Evolutionary conservation across 2,113 vertebrate genomes (phyloP).

Genomic region (Hipposideros armiger): DNA sequence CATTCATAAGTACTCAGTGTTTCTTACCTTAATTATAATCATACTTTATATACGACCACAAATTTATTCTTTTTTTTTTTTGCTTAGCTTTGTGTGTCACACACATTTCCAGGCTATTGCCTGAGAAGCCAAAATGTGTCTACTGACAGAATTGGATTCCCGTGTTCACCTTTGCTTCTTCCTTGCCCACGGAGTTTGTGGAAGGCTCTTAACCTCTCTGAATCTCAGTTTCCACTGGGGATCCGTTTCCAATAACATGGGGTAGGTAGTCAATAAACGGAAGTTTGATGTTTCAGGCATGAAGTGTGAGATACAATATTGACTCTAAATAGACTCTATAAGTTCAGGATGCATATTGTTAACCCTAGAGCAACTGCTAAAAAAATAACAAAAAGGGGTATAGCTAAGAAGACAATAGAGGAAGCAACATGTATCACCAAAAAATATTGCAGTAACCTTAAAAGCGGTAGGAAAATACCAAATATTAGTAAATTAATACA

Average conservation of each 20-base stretch:
- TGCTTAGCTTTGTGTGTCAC: background rate
- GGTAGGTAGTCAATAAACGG: background rate
- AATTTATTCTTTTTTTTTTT: background rate
- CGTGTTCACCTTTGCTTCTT: background rate
- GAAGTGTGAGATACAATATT: background rate
- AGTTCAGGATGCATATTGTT: background rate
- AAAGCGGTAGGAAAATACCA: background rate
- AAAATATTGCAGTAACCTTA: background rate
- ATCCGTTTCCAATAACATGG: background rate
- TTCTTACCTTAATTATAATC: background rate
- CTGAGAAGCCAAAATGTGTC: background rate
- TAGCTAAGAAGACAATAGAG: background rate
- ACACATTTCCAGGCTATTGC: slow-evolving; percentile 5
- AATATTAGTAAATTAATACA: background rate
- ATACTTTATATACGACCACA: background rate
- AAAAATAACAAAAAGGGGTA: background rate
- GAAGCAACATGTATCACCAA: background rate
- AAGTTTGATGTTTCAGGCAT: background rate
- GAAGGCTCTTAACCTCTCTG: background rate
- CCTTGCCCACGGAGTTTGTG: background rate
- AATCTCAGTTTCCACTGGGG: background rate
- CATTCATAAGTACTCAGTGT: background rate
- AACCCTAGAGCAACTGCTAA: background rate
- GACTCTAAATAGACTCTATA: background rate
- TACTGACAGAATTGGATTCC: background rate